These are phyloP conservation scores for Anoplius nigerrimus DNA, from an alignment of 2,888 invertebrate genomes.

Conservation along the genomic window DNA sequence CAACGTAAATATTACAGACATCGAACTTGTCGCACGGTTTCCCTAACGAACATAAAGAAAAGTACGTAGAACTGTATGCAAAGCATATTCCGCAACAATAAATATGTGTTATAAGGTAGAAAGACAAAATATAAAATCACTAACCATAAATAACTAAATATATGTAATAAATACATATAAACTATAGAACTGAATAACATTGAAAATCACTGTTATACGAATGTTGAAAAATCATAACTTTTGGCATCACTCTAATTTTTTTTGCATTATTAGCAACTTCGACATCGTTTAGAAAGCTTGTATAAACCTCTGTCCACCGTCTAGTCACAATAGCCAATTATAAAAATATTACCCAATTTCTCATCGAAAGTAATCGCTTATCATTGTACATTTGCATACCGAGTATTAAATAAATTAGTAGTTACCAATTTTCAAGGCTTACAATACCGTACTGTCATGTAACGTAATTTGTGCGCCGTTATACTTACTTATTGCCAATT, in stretches of 20 bases:
- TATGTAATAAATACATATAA: constrained; percentile 49
- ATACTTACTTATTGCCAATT: not conserved
- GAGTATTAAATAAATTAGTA: constrained; percentile 33
- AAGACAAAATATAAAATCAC: too few relatives aligned
- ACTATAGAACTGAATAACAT: constrained; percentile 52
- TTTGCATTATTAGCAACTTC: not conserved
- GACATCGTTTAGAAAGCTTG: not conserved
- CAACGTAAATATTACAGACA: too few relatives aligned
- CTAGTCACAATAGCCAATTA: constrained; percentile 43
- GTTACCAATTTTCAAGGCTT: not conserved
- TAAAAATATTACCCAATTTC: constrained; percentile 50
- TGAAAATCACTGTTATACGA: constrained; percentile 6
- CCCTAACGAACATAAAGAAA: too few relatives aligned
- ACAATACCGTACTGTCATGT: not conserved
- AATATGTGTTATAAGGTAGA: too few relatives aligned
- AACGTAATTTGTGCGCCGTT: not conserved
- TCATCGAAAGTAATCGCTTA: constrained; percentile 35
- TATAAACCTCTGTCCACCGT: constrained; percentile 23
- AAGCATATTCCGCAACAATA: too few relatives aligned
- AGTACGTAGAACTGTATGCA: too few relatives aligned
- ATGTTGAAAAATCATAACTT: not conserved
- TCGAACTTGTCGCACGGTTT: too few relatives aligned
- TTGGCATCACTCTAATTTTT: constrained; percentile 4
- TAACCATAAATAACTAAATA: constrained; percentile 34
- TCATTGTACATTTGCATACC: constrained; percentile 34